Evolutionary conservation across 2,888 invertebrate genomes (phyloP), one percentile per base, ranked within the genome.

Genomic region (Cyclophora albipunctata): DNA sequence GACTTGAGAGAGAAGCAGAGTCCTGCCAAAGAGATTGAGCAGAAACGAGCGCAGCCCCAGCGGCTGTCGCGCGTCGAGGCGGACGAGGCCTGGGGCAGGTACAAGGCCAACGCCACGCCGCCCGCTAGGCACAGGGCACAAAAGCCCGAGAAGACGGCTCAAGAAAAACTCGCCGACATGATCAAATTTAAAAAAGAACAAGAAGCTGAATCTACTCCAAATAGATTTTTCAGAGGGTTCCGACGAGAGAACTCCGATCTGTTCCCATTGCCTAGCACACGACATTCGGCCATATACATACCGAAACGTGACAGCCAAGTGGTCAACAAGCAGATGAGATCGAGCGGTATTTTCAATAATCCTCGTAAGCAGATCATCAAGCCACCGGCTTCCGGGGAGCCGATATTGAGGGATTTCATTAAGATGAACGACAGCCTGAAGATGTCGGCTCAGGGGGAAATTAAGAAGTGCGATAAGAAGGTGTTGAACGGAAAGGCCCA

Each of bases 231-330:
- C 59, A 91, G 94, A 62, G 94, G 93, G 40, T 95, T 96, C 78
- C 90, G 95, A 54, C 90, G 96, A 59, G 95, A 96, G 77, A 95
- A 95, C 77, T 95, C 95, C 0, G 95, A 96, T 76, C 92, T 96
- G 68, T 94, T 95, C 73, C 94, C 95, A 5, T 83, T 94, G 49
- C 91, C 93, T 34, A 92, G 93, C 60, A 89, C 90, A 7, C 89
- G 95, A 46, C 95, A 95, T 78, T 95, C 95, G 45, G 95, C 95
- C 20, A 89, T 89, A 62, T 91, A 90, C 69, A 84, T 91, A 61
- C 90, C 91, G 46, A 91, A 91, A 70, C 86, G 90, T 52, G 91
- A 91, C 57, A 84, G 69, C 48, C 86, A 68, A 56, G 73, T 64
- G 53, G 81, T 76, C 55, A 88, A 75, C 63, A 91, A 82, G 74